A percentile compares a stretch with the other conserved stretches of the same genome.
These are phyloP conservation scores for Archocentrus centrarchus DNA, from an alignment of 2,113 vertebrate species.

Conservation along the genomic window DNA sequence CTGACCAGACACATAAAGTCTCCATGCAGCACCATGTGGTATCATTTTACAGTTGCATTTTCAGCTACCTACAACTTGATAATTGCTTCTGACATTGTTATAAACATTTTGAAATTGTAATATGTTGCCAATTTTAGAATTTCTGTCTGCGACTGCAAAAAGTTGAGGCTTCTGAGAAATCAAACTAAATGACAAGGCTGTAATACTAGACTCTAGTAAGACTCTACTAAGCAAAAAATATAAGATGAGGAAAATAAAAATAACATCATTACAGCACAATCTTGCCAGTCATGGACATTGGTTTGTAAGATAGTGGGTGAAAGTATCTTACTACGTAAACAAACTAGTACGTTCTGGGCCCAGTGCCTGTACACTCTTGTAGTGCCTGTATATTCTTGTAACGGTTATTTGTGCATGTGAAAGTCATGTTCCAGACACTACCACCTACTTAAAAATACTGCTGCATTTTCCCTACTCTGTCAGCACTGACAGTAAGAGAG, in stretches of 20 bases:
- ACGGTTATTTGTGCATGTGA: constrained; percentile 45
- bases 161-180: not conserved
- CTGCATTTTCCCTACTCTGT: constrained; percentile 37
- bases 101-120: constrained; percentile 13
- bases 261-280: constrained; percentile 35
- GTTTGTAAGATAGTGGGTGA: constrained; percentile 36
- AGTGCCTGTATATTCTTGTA: constrained; percentile 4
- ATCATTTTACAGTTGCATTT: not conserved
- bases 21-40: not conserved
- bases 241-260: constrained; percentile 17
- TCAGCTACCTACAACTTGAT: not conserved
- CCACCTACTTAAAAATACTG: constrained; percentile 52
- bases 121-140: constrained; percentile 1
- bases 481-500: constrained; percentile 34
- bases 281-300: constrained; percentile 26
- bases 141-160: not conserved
- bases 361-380: constrained; percentile 9
- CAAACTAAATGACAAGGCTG: not conserved
- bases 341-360: constrained; percentile 28
- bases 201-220: not conserved
- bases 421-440: constrained; percentile 40
- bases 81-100: not conserved
- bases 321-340: constrained; percentile 51
- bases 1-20: not conserved
- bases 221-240: constrained; percentile 7